Base-by-base conservation (phyloP, 2,113 vertebrate species). In the Myiozetetes cayanensis region DNA sequence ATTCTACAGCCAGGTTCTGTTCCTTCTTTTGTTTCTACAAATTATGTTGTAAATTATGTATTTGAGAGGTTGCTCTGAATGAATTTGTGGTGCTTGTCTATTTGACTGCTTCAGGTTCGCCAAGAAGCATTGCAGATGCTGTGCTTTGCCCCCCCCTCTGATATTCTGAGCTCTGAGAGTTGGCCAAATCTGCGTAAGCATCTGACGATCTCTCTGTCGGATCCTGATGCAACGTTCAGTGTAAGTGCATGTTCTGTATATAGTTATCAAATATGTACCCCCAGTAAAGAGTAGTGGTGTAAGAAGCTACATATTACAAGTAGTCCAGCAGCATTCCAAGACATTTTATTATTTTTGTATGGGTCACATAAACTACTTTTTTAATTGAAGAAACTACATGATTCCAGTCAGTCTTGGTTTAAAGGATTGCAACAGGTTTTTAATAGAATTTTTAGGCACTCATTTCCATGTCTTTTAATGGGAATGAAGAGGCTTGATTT, bases 91-190 rank as follows among this genome's bases (percentile, higher is more conserved):
- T 88, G 56, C 68, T 91, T 88, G 14, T 80, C 61, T 78, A 47
- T n/a, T 62, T 90, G 52, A 37, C 83, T 17, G 41, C 37, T 95
- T 43, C 56, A 99, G 99, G 98, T 99, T 82, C 98, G 99, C 22
- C 98, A 98, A 68, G 98, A 99, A 91, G 99, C 99, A 13, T 96
- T 99, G 85, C 98, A 99, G 92, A 97, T 78, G 0, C 97, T 99
- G 18, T 99, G 98, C 93, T 97, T 97, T 44, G 98, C 98, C 14
- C 98, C 99, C 30, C 98, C 98, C 2, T 99, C 99, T 30, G 99
- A 99, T 39, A 97, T 99, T 35, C 96, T 99, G 83, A 99, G 98
- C 96, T 99, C 98, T 78, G 99, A 99, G 96, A 98, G 98, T 44
- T 99, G 99, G 99, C 98, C 96, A 61, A 92, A 94, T 92, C 98